Evolutionary conservation across 2,797 vertebrate genomes (phyloP).

Genomic region (Silurus lanzhouensis): DNA sequence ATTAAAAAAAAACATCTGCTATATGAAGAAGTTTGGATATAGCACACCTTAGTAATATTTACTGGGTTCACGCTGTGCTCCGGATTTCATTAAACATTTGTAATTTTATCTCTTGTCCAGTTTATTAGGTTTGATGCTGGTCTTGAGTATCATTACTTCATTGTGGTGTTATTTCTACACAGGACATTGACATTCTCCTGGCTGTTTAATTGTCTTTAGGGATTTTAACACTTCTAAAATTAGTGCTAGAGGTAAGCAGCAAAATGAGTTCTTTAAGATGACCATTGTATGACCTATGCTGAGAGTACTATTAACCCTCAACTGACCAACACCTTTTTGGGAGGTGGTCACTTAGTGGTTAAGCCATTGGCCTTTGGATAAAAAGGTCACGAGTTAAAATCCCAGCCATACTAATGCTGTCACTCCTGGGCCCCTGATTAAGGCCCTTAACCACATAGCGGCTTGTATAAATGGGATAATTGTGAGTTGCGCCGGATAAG

Average conservation of each 20-base stretch:
- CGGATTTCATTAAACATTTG: neutral
- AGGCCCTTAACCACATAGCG: too few species aligned
- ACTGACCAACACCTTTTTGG: neutral
- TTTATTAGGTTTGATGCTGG: conserved; percentile 8
- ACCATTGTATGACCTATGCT: conserved; percentile 15
- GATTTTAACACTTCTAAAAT: neutral
- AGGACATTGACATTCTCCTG: neutral
- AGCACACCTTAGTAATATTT: neutral
- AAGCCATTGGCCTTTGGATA: too few species aligned
- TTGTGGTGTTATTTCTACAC: conserved; percentile 21
- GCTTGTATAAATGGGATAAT: too few species aligned
- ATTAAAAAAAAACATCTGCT: neutral
- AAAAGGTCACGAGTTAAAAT: too few species aligned
- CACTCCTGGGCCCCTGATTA: too few species aligned
- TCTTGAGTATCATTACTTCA: conserved; percentile 22
- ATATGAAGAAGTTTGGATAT: conserved; percentile 1
- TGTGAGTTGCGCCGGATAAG: too few species aligned
- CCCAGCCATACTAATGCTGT: too few species aligned
- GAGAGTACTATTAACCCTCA: neutral
- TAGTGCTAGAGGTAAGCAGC: conserved; percentile 1
- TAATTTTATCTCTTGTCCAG: neutral
- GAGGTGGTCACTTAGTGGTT: too few species aligned
- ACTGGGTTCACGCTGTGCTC: neutral
- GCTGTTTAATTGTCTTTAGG: neutral
- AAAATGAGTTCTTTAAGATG: conserved; percentile 3